phyloP scores from a whole-genome alignment of 2,888 invertebrate genomes.

The Empis livida region DNA sequence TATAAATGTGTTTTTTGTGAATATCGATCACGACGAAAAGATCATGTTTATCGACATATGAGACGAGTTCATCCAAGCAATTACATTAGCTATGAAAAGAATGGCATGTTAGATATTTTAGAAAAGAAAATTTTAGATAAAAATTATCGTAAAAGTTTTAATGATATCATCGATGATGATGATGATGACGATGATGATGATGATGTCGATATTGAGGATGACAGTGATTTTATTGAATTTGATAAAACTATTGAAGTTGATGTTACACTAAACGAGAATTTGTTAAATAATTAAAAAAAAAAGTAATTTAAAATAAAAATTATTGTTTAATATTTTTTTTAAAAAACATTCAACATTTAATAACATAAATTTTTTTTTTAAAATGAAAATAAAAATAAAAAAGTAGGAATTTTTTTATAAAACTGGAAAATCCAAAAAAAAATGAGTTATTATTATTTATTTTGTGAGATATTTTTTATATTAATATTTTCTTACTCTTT shows the following conservation, averaged over 20 bases:
- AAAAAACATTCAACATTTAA: too few relatives aligned
- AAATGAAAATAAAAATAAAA: too few relatives aligned
- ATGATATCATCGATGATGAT: background rate
- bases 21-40: slow-evolving; percentile 33
- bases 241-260: slow-evolving; percentile 16
- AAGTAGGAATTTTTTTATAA: background rate
- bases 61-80: slow-evolving; percentile 27
- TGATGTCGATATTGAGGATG: slow-evolving; percentile 14
- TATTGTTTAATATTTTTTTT: too few relatives aligned
- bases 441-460: background rate
- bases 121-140: slow-evolving; percentile 1
- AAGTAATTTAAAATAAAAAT: background rate
- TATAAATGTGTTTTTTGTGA: slow-evolving; percentile 33
- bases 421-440: background rate
- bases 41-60: slow-evolving; percentile 32
- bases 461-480: background rate
- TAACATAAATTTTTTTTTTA: too few relatives aligned
- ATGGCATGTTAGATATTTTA: background rate
- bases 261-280: slow-evolving; percentile 7
- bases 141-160: background rate
- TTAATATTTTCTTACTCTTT: background rate
- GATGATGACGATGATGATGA: slow-evolving; percentile 17
- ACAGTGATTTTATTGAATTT: slow-evolving; percentile 12
- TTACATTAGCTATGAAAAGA: background rate
- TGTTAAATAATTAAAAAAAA: background rate